Base-by-base conservation (phyloP, 2,797 vertebrate genomes). In the Decapterus maruadsi region DNA sequence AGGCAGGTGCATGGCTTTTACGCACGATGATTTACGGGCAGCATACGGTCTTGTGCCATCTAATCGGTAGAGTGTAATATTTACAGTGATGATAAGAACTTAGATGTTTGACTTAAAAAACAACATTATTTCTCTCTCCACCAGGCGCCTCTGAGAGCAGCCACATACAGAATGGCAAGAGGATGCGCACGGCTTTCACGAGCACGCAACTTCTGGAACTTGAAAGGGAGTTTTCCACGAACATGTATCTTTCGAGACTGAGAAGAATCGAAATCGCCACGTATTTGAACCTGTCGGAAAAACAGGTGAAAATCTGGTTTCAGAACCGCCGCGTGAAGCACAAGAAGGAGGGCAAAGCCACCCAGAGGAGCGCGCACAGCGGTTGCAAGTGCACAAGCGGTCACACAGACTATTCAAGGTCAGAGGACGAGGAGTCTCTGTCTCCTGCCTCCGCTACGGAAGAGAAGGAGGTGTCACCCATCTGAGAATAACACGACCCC, bases 221-320 rank as follows among this genome's bases (percentile, higher is more conserved):
- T 63, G 98, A 99, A 92, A 92, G 98, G 51, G 98, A 99, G 83
- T 99, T 99, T 88, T 98, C 98, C 13, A 97, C 97, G 72, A 99
- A 99, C 89, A 99, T 99, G 97, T 99, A 99, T 87, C 96, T 99
- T 50, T 99, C 98, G 4, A 95, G 98, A 54, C 95, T 99, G 61
- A 94, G 98, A 58, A 95, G 98, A 83, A 99, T 99, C 78, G 98
- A 99, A 87, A 99, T 99, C 79, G 98, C 98, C 68, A 98, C 98
- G 3, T 99, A 99, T 90, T 92, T 99, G 87, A 98, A 96, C 91
- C 94, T 99, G 72, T 98, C 98, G 0, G 98, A 99, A 93, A 99
- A 99, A 68, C 98, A 99, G 81, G 98, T 99, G 90, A 99, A 99
- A 87, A 99, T 99, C 91, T 99, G 98, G 98, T 99, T 99, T 89